Conservation (phyloP, 2,113 vertebrate genomes). For the Solea solea region DNA sequence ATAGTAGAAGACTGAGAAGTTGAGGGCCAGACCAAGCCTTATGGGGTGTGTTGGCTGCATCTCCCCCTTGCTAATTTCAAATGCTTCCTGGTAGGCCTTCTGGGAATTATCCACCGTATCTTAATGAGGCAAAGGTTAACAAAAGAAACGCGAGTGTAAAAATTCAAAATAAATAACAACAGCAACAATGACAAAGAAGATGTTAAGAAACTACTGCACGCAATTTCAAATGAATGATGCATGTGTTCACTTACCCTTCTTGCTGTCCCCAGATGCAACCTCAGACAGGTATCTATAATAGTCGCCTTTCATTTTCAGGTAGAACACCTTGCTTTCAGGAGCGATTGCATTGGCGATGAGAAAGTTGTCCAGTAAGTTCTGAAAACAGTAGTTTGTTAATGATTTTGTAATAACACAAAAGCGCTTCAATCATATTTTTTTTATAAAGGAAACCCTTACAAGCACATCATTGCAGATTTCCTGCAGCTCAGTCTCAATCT, state of each 20-base stretch:
- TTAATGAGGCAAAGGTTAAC: conserved; percentile 58
- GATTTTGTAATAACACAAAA: neutral
- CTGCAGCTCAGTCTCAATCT: conserved; percentile 93
- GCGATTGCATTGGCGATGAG: conserved; percentile 91
- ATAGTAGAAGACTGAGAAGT: conserved; percentile 99
- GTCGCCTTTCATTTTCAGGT: conserved; percentile 99
- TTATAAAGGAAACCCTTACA: conserved; percentile 78
- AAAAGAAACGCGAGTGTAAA: no score
- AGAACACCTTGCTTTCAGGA: conserved; percentile 98
- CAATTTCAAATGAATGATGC: neutral
- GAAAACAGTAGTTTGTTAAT: conserved; percentile 48
- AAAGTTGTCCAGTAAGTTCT: conserved; percentile 95
- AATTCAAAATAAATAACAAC: neutral
- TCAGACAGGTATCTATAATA: conserved; percentile 99
- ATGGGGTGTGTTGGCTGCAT: conserved; percentile 99
- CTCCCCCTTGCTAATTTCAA: conserved; percentile 99
- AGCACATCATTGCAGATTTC: conserved; percentile 98
- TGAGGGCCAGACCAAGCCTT: conserved; percentile 96
- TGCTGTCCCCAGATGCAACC: conserved; percentile 93
- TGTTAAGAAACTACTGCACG: neutral
- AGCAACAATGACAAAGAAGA: neutral
- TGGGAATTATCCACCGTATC: conserved; percentile 95
- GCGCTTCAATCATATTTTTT: neutral
- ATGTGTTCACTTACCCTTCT: conserved; percentile 87
- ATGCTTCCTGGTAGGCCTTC: conserved; percentile 95